These are phyloP conservation scores for Decapterus maruadsi DNA, from an alignment of 2,797 vertebrate species.

Conservation along the genomic window DNA sequence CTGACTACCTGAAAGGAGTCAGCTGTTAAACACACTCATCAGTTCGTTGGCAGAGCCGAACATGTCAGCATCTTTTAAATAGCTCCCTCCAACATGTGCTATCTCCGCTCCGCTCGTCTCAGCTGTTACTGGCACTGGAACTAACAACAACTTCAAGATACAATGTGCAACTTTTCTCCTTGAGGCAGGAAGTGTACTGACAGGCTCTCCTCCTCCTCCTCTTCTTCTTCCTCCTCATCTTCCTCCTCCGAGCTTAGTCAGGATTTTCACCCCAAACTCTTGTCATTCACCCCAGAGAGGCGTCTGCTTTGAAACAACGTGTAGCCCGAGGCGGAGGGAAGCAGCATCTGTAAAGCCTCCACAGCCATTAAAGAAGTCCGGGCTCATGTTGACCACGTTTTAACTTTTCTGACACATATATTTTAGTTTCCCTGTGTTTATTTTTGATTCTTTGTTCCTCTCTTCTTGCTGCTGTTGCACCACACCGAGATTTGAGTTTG, in stretches of 20 bases:
- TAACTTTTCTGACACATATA: slow-evolving; percentile 29
- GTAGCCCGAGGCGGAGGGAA: slow-evolving; percentile 39
- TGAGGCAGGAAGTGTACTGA: slow-evolving; percentile 40
- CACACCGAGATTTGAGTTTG: background rate
- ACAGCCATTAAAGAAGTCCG: slow-evolving; percentile 11
- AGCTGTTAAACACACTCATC: slow-evolving; percentile 27
- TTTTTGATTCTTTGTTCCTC: background rate
- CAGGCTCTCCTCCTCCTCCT: slow-evolving; percentile 11
- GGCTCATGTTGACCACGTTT: background rate
- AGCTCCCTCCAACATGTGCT: slow-evolving; percentile 2
- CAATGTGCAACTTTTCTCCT: slow-evolving; percentile 38
- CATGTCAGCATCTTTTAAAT: slow-evolving; percentile 56
- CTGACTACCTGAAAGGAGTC: slow-evolving; percentile 29
- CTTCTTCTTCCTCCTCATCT: slow-evolving; percentile 29
- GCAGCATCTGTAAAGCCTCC: slow-evolving; percentile 3
- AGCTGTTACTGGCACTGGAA: slow-evolving; percentile 44
- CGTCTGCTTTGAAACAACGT: slow-evolving; percentile 36
- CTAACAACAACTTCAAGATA: slow-evolving; percentile 39
- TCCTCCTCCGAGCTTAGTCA: slow-evolving; percentile 41
- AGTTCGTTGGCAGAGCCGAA: slow-evolving; percentile 41
- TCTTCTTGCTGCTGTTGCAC: background rate
- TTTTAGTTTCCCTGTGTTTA: slow-evolving; percentile 22
- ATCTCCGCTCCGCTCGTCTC: slow-evolving; percentile 27
- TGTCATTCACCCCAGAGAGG: slow-evolving; percentile 42
- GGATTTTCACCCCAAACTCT: slow-evolving; percentile 9